Conservation (phyloP, 2,888 invertebrate species). For the Cyclophora punctaria region DNA sequence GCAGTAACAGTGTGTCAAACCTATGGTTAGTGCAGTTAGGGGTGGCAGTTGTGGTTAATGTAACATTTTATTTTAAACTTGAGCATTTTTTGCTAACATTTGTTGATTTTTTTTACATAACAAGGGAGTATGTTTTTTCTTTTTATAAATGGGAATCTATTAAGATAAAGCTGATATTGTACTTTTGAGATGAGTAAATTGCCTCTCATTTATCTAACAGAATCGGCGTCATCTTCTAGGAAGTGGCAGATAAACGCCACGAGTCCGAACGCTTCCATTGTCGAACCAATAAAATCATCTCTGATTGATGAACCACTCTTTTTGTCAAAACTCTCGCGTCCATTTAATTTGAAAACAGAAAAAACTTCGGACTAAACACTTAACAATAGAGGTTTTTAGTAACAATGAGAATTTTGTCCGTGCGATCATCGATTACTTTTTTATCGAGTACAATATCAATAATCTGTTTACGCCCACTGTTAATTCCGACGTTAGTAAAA, state of each 20-base stretch:
- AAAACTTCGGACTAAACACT: constrained; percentile 46
- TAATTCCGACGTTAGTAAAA: constrained; percentile 71
- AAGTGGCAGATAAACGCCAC: constrained; percentile 49
- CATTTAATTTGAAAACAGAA: constrained; percentile 52
- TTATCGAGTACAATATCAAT: constrained; percentile 71
- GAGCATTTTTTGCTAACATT: constrained; percentile 16
- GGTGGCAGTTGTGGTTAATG: constrained; percentile 51
- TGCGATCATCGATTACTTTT: constrained; percentile 74
- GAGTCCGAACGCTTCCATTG: constrained; percentile 58
- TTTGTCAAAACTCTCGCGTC: constrained; percentile 56
- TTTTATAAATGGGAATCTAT: not conserved
- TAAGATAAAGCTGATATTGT: constrained; percentile 14
- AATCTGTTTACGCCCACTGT: constrained; percentile 74
- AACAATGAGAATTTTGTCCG: constrained; percentile 49
- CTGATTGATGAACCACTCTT: constrained; percentile 70
- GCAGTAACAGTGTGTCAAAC: constrained; percentile 49
- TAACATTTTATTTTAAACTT: constrained; percentile 27
- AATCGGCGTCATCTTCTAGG: constrained; percentile 56
- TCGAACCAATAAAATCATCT: constrained; percentile 61
- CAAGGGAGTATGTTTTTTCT: constrained; percentile 3
- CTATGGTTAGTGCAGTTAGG: constrained; percentile 67
- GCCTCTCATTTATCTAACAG: constrained; percentile 48
- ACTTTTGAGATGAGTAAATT: constrained; percentile 30
- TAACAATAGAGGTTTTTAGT: constrained; percentile 65
- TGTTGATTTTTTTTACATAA: constrained; percentile 14